phyloP scores from a whole-genome alignment of 2,113 vertebrate species.

The Pelodiscus sinensis region DNA sequence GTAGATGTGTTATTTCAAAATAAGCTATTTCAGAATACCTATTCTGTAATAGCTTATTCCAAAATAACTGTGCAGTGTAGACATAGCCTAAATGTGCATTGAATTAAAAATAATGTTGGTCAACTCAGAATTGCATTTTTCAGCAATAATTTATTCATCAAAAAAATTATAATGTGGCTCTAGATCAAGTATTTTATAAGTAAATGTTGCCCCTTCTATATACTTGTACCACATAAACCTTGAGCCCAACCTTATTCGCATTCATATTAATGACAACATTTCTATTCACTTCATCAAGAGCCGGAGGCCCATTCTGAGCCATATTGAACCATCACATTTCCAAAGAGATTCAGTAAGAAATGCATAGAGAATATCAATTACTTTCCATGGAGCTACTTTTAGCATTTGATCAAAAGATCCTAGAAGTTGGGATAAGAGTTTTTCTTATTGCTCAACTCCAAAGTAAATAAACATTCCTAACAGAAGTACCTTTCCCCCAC shows the following conservation, averaged over 20 bases:
- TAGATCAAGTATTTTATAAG: neutral
- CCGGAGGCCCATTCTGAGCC: neutral
- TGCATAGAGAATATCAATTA: neutral
- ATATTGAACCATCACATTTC: neutral
- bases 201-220: neutral
- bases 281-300: neutral
- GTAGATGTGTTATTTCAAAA: too few species aligned
- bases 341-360: neutral
- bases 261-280: neutral
- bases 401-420: neutral
- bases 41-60: too few species aligned
- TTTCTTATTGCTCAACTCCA: accelerated
- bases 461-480: neutral
- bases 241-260: neutral
- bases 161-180: neutral
- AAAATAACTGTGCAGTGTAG: too few species aligned
- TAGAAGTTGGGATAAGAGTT: neutral
- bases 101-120: neutral
- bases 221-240: neutral
- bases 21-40: too few species aligned
- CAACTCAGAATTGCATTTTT: neutral
- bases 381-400: accelerated
- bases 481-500: neutral
- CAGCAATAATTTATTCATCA: neutral
- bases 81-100: too few species aligned